Base-by-base conservation (phyloP, 2,888 invertebrate species). In the Achlya flavicornis region DNA sequence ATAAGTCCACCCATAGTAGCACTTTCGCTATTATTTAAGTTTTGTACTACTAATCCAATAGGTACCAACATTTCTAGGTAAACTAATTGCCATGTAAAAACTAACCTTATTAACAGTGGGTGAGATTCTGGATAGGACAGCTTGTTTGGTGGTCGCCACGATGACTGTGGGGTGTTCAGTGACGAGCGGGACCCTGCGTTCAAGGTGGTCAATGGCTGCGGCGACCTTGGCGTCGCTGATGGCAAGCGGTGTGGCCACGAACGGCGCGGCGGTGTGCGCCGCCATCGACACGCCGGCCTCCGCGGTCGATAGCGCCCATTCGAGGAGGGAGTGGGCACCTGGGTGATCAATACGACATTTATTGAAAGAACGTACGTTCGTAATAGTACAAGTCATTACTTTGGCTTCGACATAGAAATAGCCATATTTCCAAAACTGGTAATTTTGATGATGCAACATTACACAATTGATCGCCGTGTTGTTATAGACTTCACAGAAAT, bases 221-320 rank as follows among this genome's bases (percentile, higher is more conserved):
- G 96, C 96, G n/a, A 96, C 81, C 48, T 91, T 95, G 63, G 96
- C 95, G 85, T 96, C 96, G 8, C 96, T 95, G 64, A 76, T 95
- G 72, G 86, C 89, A 0, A 93, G 76, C 0, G 91, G 92, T 0
- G 85, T 80, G 0, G 91, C 87, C 14, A 96, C 96, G 71, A 95
- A 95, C 0, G 96, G 96, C 1, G 93, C 94, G 0, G 95, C 95
- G 3, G 95, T 95, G 35, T 92, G 93, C 0, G 96, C 94, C 0
- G 96, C 95, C 71, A 95, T 94, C 35, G 95, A 92, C 38, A 95
- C 93, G 2, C 96, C 94, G 1, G 95, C 95, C 78, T 96, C 96
- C 0, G 96, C 95, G 1, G 96, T 95, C 26, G 95, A 95, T 4
- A 96, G 87, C 0, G 96, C 96, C 96, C 96, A 96, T 85, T 95